These are phyloP conservation scores for Tipula unca DNA, from an alignment of 2,888 invertebrate genomes.

Conservation along the genomic window DNA sequence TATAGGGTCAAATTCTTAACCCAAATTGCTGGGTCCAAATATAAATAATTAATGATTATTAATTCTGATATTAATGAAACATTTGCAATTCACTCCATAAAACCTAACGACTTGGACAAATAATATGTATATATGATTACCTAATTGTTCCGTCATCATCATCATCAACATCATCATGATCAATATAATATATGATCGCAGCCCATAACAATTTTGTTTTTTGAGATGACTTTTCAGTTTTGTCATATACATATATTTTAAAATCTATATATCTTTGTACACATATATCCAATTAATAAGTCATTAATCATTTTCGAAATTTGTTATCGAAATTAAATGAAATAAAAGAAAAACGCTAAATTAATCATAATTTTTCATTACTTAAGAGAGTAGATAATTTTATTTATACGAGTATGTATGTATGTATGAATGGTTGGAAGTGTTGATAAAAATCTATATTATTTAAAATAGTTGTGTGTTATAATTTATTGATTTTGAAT, in stretches of 20 bases:
- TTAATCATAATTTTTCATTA: conserved; percentile 14
- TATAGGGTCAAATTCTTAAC: not conserved
- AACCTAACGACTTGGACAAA: not conserved
- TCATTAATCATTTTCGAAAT: not conserved
- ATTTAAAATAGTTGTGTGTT: conserved; percentile 3
- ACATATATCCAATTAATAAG: not conserved
- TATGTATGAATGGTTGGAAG: not conserved
- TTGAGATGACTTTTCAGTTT: not conserved
- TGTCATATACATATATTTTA: not conserved
- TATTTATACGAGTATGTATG: not conserved
- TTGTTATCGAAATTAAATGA: not conserved
- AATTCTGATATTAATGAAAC: not conserved
- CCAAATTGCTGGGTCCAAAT: not conserved
- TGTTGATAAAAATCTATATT: not conserved
- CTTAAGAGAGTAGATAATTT: not conserved
- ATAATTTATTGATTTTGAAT: not conserved
- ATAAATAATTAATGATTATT: not conserved
- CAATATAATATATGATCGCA: not conserved
- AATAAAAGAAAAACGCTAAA: not conserved
- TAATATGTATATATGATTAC: not conserved
- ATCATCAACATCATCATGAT: not conserved
- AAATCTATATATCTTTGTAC: not conserved
- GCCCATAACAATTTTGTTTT: not conserved
- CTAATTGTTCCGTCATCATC: not conserved
- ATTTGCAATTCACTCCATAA: not conserved